These are phyloP conservation scores for Uria aalge DNA, from an alignment of 2,113 vertebrate species.

Conservation along the genomic window DNA sequence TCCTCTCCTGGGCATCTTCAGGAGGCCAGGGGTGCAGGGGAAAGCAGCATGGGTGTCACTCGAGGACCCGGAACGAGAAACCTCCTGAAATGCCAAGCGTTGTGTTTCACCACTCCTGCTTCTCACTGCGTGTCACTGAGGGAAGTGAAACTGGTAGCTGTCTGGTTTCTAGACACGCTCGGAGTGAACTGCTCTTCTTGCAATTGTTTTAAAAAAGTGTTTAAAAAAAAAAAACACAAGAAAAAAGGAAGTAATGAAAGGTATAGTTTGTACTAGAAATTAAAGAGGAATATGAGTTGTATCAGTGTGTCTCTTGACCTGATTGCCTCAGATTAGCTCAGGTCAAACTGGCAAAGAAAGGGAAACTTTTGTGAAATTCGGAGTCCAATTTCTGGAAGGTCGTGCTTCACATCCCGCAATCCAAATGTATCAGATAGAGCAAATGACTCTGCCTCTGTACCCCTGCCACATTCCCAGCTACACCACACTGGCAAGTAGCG, in stretches of 20 bases:
- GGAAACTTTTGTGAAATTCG: neutral
- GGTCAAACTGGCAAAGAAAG: neutral
- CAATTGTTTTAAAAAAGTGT: neutral
- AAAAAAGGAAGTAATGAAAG: neutral
- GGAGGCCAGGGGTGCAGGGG: neutral
- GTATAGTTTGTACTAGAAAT: neutral
- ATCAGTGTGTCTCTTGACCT: neutral
- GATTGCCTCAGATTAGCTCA: neutral
- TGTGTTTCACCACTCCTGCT: neutral
- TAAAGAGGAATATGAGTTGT: neutral
- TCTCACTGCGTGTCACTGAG: neutral
- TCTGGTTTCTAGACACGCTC: neutral
- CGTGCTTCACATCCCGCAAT: neutral
- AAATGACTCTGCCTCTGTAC: neutral
- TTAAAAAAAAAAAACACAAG: neutral
- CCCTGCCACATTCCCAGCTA: neutral
- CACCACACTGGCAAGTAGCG: neutral
- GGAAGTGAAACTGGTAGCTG: conserved; percentile 43
- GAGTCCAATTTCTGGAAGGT: neutral
- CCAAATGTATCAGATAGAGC: neutral
- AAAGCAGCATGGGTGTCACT: neutral
- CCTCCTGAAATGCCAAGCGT: fast-evolving
- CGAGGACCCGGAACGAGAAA: neutral
- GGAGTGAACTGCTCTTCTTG: neutral
- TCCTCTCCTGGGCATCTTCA: conserved; percentile 43